Evolutionary conservation across 2,888 invertebrate species (phyloP).

Genomic region (Ptychoptera albimana): DNA sequence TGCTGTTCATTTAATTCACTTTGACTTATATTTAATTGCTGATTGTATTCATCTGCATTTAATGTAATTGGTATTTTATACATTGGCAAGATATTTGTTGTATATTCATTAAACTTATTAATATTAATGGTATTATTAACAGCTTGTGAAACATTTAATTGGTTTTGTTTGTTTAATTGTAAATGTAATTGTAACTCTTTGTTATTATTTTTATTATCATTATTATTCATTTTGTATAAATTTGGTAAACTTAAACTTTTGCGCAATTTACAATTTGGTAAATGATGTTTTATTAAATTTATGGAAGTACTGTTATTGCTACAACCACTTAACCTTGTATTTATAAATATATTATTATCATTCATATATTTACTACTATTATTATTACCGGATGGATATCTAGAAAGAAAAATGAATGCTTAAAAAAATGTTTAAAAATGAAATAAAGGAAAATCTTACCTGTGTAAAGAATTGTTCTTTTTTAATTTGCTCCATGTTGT

Average conservation of each 20-base stretch:
- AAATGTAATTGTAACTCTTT: not conserved
- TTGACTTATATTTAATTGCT: constrained; percentile 4
- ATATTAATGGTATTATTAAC: constrained; percentile 34
- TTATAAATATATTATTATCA: constrained; percentile 16
- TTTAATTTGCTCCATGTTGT: constrained; percentile 81
- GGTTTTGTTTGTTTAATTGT: constrained; percentile 5
- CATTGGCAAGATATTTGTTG: constrained; percentile 27
- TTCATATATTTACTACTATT: constrained; percentile 15
- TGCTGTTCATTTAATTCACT: not conserved
- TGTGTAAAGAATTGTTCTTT: constrained; percentile 47
- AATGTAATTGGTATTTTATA: constrained; percentile 29
- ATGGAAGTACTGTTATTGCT: constrained; percentile 20
- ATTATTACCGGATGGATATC: constrained; percentile 65
- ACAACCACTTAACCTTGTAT: constrained; percentile 25
- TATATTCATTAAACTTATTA: constrained; percentile 18
- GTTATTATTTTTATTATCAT: not conserved
- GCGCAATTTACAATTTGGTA: constrained; percentile 37
- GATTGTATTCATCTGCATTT: constrained; percentile 13
- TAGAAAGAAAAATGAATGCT: constrained; percentile 15
- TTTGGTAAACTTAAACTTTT: constrained; percentile 74
- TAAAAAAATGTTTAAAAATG: not conserved
- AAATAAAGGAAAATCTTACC: constrained; percentile 28
- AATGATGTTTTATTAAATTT: constrained; percentile 38
- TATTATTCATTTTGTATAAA: constrained; percentile 30
- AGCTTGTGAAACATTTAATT: constrained; percentile 34